These are phyloP conservation scores for Crypturellus tataupa DNA, from an alignment of 2,797 vertebrate species.

Conservation along the genomic window DNA sequence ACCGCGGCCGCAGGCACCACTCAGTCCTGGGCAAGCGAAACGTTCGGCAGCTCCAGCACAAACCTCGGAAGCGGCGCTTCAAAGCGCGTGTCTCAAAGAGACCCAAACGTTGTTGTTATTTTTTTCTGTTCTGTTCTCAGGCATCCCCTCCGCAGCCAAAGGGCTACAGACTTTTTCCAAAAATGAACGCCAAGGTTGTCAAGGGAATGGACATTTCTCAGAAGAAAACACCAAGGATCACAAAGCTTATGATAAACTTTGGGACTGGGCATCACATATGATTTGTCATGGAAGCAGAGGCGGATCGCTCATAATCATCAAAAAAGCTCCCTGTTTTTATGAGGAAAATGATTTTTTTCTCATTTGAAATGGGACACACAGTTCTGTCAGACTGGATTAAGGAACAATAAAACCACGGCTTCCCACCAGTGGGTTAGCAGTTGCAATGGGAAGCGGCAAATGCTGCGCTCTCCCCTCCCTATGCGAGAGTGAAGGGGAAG, in stretches of 20 bases:
- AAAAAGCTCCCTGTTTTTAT: neutral
- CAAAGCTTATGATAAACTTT: constrained; percentile 50
- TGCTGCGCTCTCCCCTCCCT: neutral
- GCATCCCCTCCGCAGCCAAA: constrained; percentile 27
- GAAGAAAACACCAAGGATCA: constrained; percentile 9
- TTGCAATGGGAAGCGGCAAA: neutral
- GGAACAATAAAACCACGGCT: neutral
- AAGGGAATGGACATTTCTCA: constrained; percentile 20
- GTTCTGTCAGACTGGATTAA: neutral
- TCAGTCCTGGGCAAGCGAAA: neutral
- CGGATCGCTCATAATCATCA: neutral
- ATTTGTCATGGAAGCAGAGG: constrained; percentile 17
- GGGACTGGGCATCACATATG: constrained; percentile 8
- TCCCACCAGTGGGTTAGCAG: neutral
- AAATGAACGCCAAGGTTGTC: constrained; percentile 4
- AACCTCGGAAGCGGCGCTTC: neutral
- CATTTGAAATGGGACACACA: neutral
- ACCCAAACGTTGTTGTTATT: neutral
- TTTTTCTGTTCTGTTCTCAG: constrained; percentile 42
- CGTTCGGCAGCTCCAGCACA: neutral
- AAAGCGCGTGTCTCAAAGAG: neutral
- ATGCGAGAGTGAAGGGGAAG: too few relatives aligned
- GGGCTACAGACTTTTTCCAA: constrained; percentile 14
- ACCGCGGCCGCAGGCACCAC: neutral
- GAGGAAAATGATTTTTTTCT: neutral